phyloP scores from a whole-genome alignment of 2,113 vertebrate species.

The Chamaetylas fuelleborni region DNA sequence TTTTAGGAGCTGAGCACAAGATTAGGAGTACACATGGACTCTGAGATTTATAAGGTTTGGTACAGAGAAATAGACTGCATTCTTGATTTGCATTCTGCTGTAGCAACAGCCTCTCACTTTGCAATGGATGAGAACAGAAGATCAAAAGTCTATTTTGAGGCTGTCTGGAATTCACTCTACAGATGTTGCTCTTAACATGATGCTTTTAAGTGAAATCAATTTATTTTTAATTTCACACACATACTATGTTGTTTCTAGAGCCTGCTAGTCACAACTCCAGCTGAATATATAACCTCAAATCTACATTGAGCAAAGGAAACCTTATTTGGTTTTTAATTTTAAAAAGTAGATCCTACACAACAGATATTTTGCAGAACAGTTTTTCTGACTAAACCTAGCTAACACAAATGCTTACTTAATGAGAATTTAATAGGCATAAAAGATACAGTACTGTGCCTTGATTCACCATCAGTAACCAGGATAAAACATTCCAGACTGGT shows the following conservation, averaged over 20 bases:
- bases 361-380: background rate
- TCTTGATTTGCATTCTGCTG: background rate
- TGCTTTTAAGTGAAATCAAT: background rate
- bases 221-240: background rate
- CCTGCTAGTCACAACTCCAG: background rate
- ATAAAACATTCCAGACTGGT: background rate
- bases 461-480: background rate
- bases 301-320: background rate
- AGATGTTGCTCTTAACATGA: background rate
- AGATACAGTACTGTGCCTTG: background rate
- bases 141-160: constrained; percentile 13
- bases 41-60: background rate
- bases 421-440: background rate
- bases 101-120: background rate
- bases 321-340: background rate
- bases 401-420: background rate
- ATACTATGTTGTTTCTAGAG: background rate
- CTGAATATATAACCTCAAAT: background rate
- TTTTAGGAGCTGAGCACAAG: background rate
- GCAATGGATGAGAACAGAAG: background rate
- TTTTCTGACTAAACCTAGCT: background rate
- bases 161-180: background rate
- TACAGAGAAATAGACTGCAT: background rate
- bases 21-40: background rate
- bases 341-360: background rate